Percentiles rank a stretch among this genome's conserved stretches.
Evolutionary conservation across 2,888 invertebrate species (phyloP).

Genomic region (Ophion slaviceki): DNA sequence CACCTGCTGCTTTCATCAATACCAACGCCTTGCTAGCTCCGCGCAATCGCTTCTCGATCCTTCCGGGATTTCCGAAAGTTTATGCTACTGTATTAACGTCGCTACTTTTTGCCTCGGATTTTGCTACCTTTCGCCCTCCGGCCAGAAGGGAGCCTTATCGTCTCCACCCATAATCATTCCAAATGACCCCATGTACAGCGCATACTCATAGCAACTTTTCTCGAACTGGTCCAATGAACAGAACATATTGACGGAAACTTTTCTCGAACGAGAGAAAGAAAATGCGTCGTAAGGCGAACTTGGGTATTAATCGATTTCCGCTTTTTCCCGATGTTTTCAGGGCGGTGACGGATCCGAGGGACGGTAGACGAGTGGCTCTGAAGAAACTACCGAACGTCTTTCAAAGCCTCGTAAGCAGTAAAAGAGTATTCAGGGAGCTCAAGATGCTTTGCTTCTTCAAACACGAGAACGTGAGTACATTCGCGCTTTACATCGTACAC

Average conservation of each 20-base stretch:
- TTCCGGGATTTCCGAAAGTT: background rate
- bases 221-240: too few relatives aligned
- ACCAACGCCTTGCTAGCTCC: background rate
- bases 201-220: too few relatives aligned
- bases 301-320: background rate
- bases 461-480: conserved; percentile 97
- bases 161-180: too few relatives aligned
- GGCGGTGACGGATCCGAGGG: conserved; percentile 99
- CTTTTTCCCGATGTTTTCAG: conserved; percentile 84
- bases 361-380: conserved; percentile 98
- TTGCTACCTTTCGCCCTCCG: too few relatives aligned
- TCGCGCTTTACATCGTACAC: background rate
- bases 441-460: conserved; percentile 99
- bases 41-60: background rate
- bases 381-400: conserved; percentile 99
- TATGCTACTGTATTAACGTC: background rate
- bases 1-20: conserved; percentile 32
- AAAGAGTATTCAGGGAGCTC: conserved; percentile 99
- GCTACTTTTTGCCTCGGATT: background rate
- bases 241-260: too few relatives aligned
- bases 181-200: too few relatives aligned
- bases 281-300: background rate
- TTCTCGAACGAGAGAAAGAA: too few relatives aligned
- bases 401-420: conserved; percentile 99
- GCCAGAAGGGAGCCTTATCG: too few relatives aligned